These are phyloP conservation scores for Gymnogyps californianus DNA, from an alignment of 2,113 vertebrate species.

Conservation along the genomic window DNA sequence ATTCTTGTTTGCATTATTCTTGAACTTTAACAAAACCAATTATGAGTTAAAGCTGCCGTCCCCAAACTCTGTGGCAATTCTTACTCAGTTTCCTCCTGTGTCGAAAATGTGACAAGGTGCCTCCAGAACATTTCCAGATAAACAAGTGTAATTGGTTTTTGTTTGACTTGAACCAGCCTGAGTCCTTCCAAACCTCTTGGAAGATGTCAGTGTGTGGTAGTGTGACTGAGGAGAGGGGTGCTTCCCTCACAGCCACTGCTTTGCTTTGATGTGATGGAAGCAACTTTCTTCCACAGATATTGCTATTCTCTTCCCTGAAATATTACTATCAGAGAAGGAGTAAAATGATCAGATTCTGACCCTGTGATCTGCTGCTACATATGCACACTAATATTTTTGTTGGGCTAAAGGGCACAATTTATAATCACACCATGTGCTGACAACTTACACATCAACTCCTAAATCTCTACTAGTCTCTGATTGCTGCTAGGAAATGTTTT, in stretches of 20 bases:
- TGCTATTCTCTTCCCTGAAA: neutral
- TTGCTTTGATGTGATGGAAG: neutral
- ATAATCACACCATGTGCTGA: slow-evolving; percentile 60
- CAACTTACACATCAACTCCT: slow-evolving; percentile 15
- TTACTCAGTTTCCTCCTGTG: neutral
- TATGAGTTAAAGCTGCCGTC: neutral
- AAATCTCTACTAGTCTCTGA: slow-evolving; percentile 25
- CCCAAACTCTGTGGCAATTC: neutral
- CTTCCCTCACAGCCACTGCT: neutral
- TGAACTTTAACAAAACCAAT: neutral
- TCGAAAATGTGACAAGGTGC: neutral
- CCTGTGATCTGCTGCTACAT: slow-evolving; percentile 9
- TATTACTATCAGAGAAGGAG: neutral
- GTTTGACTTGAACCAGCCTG: neutral
- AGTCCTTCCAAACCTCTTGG: neutral
- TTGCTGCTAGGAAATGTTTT: slow-evolving; percentile 41
- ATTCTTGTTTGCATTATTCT: neutral
- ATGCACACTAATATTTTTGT: slow-evolving; percentile 17
- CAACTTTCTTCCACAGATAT: slow-evolving; percentile 42
- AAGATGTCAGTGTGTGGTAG: neutral
- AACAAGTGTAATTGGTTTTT: neutral
- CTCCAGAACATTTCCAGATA: neutral
- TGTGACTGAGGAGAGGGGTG: neutral
- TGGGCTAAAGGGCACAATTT: slow-evolving; percentile 45
- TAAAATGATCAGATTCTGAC: neutral